phyloP scores from a whole-genome alignment of 1,140 invertebrate species.

The Meteorus sp. region DNA sequence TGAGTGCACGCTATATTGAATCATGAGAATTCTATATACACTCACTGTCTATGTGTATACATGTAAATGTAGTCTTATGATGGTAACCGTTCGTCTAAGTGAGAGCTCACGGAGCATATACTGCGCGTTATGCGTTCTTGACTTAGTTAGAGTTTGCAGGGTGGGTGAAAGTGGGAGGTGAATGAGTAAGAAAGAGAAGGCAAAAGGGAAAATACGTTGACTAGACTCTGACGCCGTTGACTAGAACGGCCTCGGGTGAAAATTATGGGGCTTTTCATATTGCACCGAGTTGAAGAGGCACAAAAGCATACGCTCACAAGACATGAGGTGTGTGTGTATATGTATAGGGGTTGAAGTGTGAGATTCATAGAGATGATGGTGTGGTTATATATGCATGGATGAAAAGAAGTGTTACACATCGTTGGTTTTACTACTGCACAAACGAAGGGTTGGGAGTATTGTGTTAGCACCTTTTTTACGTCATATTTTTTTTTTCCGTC shows the following conservation, averaged over 20 bases:
- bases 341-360: no score
- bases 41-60: not conserved
- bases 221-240: conserved; percentile 1
- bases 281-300: conserved; percentile 1
- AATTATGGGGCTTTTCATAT: conserved; percentile 34
- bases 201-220: conserved; percentile 2
- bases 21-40: conserved; percentile 11
- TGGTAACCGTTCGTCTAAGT: not conserved
- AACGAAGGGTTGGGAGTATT: conserved; percentile 31
- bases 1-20: not conserved
- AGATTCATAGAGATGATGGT: not conserved
- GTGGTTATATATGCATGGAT: conserved; percentile 16
- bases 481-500: no score
- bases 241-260: conserved; percentile 7
- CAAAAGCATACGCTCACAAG: no score
- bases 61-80: not conserved
- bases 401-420: conserved; percentile 14
- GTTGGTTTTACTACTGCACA: conserved; percentile 16
- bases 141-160: conserved; percentile 10
- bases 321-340: no score
- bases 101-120: not conserved
- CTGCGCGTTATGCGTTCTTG: conserved; percentile 9
- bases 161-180: not conserved
- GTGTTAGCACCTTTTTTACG: not conserved
- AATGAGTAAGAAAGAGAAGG: not conserved